Base-by-base conservation (phyloP, 2,797 vertebrate genomes). In the Ibycter americanus region DNA sequence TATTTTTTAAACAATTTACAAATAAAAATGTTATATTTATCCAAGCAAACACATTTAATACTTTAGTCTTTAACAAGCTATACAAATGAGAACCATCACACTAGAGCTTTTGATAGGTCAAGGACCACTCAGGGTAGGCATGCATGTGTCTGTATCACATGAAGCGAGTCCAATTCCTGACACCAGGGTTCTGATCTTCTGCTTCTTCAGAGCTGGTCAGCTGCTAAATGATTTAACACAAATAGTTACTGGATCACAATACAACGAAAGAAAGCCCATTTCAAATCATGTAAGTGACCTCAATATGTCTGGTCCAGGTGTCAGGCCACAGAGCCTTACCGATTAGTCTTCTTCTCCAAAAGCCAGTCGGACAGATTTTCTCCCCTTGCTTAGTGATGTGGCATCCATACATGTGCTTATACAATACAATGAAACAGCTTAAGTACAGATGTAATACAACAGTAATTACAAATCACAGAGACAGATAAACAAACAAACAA, bases 1-100 rank as follows among this genome's bases (percentile, higher is more conserved):
- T 98, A 98, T 98, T 98, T 96, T 97, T 97, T 73, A 78, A 96
- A 96, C 97, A 96, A 97, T 97, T 96, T 98, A 98, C 97, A 98
- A 95, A 96, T 97, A 96, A 95, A 98, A 97, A 97, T 77, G 94
- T 97, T 97, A 92, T 97, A 97, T 95, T 96, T 97, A 93, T 97
- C 95, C 97, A 98, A 97, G 95, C 88, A 97, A 98, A 97, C 87
- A 97, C 92, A 93, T 96, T 90, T 96, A 98, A 97, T 97, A 97
- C 96, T 97, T 97, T 90, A 97, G 96, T 98, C 83, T 97, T 97
- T 95, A 98, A 98, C 97, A 97, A 96, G 97, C 97, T 98, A 92
- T 98, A 97, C 98, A 98, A 98, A 97, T 95, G 91, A 96, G 97
- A 98, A 98, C 87, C 96, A 98, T 97, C 96, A 98, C 93, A 96